Evolutionary conservation across 2,888 invertebrate species (phyloP).

Genomic region (Trissoscelio sp.): DNA sequence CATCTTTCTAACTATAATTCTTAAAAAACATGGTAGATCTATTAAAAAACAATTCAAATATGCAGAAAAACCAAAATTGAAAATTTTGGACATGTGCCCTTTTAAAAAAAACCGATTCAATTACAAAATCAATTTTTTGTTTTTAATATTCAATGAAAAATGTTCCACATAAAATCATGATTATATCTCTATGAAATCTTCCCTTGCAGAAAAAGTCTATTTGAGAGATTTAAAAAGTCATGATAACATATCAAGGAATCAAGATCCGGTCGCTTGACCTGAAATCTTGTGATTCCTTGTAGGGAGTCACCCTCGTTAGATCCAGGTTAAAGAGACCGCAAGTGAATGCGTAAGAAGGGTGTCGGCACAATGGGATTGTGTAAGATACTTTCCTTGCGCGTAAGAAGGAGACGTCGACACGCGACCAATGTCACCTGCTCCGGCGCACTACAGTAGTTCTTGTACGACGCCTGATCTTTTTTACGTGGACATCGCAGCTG

Average conservation of each 20-base stretch:
- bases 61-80: too few relatives aligned
- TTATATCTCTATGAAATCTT: too few relatives aligned
- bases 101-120: too few relatives aligned
- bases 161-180: too few relatives aligned
- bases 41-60: too few relatives aligned
- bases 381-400: conserved; percentile 81
- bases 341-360: conserved; percentile 75
- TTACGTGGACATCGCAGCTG: conserved; percentile 75
- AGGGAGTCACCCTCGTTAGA: conserved; percentile 69
- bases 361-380: conserved; percentile 76
- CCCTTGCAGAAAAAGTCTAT: too few relatives aligned
- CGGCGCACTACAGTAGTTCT: conserved; percentile 72
- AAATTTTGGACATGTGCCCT: too few relatives aligned
- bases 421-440: conserved; percentile 83
- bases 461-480: conserved; percentile 76
- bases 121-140: too few relatives aligned
- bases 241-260: conserved; percentile 45
- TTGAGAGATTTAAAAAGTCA: conserved; percentile 14
- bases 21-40: too few relatives aligned
- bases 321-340: conserved; percentile 77
- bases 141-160: too few relatives aligned
- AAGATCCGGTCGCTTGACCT: conserved; percentile 52
- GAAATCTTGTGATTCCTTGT: conserved; percentile 70
- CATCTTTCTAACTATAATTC: too few relatives aligned
- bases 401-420: conserved; percentile 79